Conservation (phyloP, 2,888 invertebrate species). For the Clunio marinus region DNA sequence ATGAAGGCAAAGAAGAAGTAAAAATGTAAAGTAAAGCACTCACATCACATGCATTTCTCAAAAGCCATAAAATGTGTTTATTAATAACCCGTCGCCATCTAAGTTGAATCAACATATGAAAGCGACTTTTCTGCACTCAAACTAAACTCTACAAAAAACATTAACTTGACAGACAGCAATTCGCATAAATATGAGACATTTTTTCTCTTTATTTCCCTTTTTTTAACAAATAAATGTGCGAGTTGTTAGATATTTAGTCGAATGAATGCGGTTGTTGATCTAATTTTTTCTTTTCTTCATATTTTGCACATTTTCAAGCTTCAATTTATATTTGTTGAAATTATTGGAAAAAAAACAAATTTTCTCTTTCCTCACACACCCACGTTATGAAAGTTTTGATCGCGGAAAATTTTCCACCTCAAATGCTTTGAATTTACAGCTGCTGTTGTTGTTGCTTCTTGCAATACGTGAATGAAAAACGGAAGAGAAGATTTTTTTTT, state of each 20-base stretch:
- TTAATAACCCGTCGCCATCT: neutral
- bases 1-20: too few species aligned
- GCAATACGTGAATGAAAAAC: neutral
- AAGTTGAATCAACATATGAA: slow-evolving; percentile 1
- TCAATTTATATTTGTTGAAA: neutral
- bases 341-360: slow-evolving; percentile 1
- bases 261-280: slow-evolving; percentile 15
- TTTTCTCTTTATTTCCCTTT: too few species aligned
- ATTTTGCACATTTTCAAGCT: slow-evolving; percentile 15
- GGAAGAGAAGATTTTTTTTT: slow-evolving; percentile 10
- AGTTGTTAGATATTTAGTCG: too few species aligned
- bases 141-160: neutral
- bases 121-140: slow-evolving; percentile 1
- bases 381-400: neutral
- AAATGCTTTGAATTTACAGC: neutral
- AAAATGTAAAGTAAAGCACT: too few species aligned
- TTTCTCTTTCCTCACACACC: slow-evolving; percentile 4
- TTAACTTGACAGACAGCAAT: slow-evolving; percentile 8
- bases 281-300: slow-evolving; percentile 5
- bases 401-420: slow-evolving; percentile 1
- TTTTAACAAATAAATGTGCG: too few species aligned
- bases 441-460: neutral
- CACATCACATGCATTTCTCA: neutral
- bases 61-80: neutral
- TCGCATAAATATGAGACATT: slow-evolving; percentile 10